These are phyloP conservation scores for Casuarius casuarius DNA, from an alignment of 2,113 vertebrate genomes.

Conservation along the genomic window DNA sequence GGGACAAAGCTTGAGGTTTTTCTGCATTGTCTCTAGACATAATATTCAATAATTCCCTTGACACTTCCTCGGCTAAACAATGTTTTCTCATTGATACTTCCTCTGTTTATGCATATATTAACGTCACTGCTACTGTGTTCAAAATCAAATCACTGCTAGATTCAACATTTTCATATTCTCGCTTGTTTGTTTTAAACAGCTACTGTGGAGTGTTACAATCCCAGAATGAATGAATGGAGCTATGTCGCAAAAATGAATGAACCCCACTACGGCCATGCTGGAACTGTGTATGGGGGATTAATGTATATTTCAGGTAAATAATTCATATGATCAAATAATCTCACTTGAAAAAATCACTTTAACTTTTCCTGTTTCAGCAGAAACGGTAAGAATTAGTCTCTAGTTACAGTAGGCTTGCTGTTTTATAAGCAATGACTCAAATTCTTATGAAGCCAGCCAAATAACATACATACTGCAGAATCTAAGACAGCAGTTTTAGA, in stretches of 20 bases:
- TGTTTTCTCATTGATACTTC: background rate
- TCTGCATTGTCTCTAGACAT: background rate
- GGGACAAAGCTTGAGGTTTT: background rate
- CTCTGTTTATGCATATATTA: background rate
- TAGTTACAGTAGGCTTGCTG: background rate
- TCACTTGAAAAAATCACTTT: background rate
- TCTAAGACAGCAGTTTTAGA: background rate
- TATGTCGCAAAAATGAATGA: conserved; percentile 99
- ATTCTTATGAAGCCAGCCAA: background rate
- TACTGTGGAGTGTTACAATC: conserved; percentile 98
- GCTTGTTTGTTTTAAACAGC: conserved; percentile 74
- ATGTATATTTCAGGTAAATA: conserved; percentile 97
- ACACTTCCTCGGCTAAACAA: background rate
- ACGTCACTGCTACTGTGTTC: background rate
- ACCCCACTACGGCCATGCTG: conserved; percentile 97
- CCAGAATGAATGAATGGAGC: conserved; percentile 96
- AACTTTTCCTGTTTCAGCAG: background rate
- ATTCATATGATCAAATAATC: background rate
- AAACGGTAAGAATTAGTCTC: background rate
- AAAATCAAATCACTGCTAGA: background rate
- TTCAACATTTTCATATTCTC: background rate
- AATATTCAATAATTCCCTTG: background rate
- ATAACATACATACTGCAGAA: background rate
- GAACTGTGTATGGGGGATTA: conserved; percentile 94
- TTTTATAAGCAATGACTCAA: background rate